Conservation (phyloP, 2,797 vertebrate genomes). For the Thripadectes ignobilis region DNA sequence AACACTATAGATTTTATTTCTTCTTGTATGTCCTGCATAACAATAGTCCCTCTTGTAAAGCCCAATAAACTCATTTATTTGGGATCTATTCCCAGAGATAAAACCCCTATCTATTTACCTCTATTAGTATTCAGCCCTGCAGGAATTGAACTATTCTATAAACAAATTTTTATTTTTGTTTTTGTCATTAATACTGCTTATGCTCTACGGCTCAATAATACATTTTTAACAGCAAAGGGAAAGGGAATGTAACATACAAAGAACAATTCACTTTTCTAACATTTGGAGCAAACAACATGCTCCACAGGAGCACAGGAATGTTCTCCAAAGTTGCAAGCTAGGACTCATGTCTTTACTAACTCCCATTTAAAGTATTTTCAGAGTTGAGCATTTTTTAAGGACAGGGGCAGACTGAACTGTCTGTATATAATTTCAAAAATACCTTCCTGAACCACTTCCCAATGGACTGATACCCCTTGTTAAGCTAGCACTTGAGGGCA, state of each 20-base stretch:
- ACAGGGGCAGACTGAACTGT: background rate
- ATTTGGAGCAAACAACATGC: background rate
- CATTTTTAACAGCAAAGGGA: background rate
- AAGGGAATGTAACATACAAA: background rate
- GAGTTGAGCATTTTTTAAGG: background rate
- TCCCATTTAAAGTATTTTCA: background rate
- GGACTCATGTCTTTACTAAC: background rate
- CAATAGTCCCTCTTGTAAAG: background rate
- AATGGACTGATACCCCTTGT: background rate
- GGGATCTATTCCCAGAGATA: background rate
- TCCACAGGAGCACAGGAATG: background rate
- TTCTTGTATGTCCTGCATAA: background rate
- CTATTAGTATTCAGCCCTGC: background rate
- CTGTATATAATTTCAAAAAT: background rate
- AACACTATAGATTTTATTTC: slow-evolving; percentile 4
- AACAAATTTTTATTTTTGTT: background rate
- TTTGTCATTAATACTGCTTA: background rate
- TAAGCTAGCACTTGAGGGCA: background rate
- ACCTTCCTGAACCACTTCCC: background rate
- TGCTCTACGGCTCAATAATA: background rate
- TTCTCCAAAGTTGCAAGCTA: background rate
- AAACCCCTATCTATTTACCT: background rate
- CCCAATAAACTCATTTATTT: background rate
- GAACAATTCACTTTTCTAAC: background rate
- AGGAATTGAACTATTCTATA: background rate